phyloP scores from a whole-genome alignment of 2,797 vertebrate species.

The Platyrinchus mystaceus region DNA sequence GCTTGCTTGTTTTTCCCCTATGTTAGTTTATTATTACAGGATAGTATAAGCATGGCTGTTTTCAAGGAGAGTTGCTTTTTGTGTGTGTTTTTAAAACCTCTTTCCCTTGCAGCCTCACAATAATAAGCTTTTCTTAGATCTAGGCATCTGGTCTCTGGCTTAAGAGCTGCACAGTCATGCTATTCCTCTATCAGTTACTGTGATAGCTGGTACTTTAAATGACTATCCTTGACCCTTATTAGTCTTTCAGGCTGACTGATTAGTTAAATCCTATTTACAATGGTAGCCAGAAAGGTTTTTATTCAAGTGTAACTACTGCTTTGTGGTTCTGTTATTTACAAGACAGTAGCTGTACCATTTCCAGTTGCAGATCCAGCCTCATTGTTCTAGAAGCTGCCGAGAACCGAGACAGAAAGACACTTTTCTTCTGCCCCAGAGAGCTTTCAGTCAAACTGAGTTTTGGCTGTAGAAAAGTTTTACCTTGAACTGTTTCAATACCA shows the following conservation, averaged over 20 bases:
- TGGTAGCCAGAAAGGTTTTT: not conserved
- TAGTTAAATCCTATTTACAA: not conserved
- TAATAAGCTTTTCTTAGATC: not conserved
- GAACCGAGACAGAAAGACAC: not conserved
- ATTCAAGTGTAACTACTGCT: not conserved
- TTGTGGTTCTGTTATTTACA: not conserved
- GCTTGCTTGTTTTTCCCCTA: not conserved
- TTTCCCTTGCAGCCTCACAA: not conserved
- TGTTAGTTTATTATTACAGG: slow-evolving; percentile 7
- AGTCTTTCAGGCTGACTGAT: not conserved
- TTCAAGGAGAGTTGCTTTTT: not conserved
- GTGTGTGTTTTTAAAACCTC: not conserved
- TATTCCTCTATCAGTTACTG: not conserved
- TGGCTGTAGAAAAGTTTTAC: not conserved
- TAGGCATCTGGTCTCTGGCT: not conserved
- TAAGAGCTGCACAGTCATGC: not conserved
- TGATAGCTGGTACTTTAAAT: not conserved
- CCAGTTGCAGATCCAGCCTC: not conserved
- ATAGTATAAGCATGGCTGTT: not conserved
- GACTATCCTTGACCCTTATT: not conserved
- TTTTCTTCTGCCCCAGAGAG: not conserved
- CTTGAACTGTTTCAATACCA: not conserved
- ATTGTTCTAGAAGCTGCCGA: not conserved
- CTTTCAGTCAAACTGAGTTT: not conserved
- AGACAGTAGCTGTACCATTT: not conserved